phyloP scores from a whole-genome alignment of 2,888 invertebrate genomes.

The Pachliopta kotzebuea region DNA sequence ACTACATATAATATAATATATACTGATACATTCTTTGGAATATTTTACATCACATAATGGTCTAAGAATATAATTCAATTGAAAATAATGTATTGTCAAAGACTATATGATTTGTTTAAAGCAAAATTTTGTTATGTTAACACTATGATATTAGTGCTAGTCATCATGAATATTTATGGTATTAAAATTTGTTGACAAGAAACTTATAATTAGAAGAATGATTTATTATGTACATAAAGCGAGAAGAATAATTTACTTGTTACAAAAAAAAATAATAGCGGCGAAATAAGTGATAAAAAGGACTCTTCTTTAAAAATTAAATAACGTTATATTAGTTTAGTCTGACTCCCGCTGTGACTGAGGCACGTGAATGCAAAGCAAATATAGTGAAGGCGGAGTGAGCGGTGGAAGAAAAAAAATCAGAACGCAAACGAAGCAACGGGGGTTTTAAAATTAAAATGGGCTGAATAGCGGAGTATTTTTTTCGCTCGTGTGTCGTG shows the following conservation, averaged over 20 bases:
- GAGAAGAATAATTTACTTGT: slow-evolving; percentile 7
- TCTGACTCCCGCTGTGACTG: slow-evolving; percentile 20
- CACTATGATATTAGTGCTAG: too few species aligned
- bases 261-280: slow-evolving; percentile 18
- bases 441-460: slow-evolving; percentile 42
- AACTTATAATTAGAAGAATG: too few species aligned
- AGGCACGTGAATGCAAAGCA: slow-evolving; percentile 22
- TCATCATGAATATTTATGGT: too few species aligned
- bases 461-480: slow-evolving; percentile 41
- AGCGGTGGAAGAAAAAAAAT: slow-evolving; percentile 29
- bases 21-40: too few species aligned
- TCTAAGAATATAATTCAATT: too few species aligned
- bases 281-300: slow-evolving; percentile 18
- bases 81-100: too few species aligned
- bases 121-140: too few species aligned
- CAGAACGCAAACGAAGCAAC: slow-evolving; percentile 34
- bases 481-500: slow-evolving; percentile 37
- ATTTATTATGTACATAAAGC: too few species aligned
- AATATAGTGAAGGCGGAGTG: slow-evolving; percentile 26
- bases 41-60: too few species aligned
- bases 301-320: slow-evolving; percentile 22
- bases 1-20: too few species aligned
- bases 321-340: slow-evolving; percentile 28
- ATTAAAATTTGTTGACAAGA: too few species aligned
- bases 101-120: too few species aligned